Percentiles rank a stretch among this genome's conserved stretches.
Conservation (phyloP, 2,888 invertebrate species). For the Campaea margaritaria region DNA sequence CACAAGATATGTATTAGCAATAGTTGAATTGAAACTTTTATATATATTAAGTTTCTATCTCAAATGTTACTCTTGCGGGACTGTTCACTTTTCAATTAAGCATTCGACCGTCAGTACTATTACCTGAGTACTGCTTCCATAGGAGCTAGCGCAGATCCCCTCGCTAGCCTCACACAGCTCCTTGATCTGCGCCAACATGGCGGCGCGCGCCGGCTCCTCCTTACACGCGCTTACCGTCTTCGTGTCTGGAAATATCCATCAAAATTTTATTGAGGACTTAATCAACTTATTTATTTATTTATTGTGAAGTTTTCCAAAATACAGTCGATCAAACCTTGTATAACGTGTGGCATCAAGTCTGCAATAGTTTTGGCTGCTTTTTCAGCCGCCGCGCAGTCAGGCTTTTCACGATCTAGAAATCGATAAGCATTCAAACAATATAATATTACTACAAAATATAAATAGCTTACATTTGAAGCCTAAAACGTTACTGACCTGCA, state of each 20-base stretch:
- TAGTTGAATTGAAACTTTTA: no score
- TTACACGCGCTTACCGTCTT: conserved; percentile 41
- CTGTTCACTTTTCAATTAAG: no score
- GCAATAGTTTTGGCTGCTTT: conserved; percentile 47
- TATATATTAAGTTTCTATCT: no score
- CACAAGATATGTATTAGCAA: no score
- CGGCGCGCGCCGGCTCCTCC: conserved; percentile 43
- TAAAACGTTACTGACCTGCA: no score
- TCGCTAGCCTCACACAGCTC: conserved; percentile 49
- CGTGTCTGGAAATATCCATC: conserved; percentile 43
- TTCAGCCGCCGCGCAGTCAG: conserved; percentile 53
- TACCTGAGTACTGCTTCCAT: conserved; percentile 36
- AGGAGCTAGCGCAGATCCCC: conserved; percentile 41
- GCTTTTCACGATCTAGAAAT: conserved; percentile 53
- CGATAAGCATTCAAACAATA: no score
- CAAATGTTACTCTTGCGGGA: no score
- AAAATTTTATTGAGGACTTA: background rate
- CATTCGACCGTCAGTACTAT: no score
- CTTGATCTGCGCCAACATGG: conserved; percentile 44
- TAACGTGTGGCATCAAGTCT: conserved; percentile 51
- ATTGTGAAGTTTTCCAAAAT: no score
- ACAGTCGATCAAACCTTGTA: conserved; percentile 41
- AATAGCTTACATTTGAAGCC: no score
- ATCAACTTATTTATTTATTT: background rate
- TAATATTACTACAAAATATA: no score